Evolutionary conservation across 2,113 vertebrate genomes (phyloP).

Genomic region (Anarhynchus alexandrinus): DNA sequence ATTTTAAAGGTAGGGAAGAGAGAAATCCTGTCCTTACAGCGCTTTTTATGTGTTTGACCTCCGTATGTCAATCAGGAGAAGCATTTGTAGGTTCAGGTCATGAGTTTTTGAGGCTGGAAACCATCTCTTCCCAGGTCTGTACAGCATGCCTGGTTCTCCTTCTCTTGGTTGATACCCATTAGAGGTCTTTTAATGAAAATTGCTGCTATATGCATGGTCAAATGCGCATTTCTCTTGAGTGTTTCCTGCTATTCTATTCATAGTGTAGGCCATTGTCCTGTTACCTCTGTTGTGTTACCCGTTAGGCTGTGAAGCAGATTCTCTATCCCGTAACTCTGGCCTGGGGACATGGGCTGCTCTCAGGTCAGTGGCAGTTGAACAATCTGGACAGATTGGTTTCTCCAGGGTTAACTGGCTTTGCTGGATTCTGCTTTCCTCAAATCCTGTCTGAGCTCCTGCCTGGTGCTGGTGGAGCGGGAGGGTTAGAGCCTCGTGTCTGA

Average conservation of each 20-base stretch:
- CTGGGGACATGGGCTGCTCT: background rate
- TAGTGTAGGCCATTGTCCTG: background rate
- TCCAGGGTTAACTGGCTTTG: conserved; percentile 28
- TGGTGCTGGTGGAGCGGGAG: background rate
- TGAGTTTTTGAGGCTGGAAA: background rate
- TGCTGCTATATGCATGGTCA: fast-evolving
- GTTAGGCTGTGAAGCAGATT: background rate
- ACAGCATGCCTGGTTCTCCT: background rate
- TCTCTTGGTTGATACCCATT: background rate
- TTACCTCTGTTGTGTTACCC: background rate
- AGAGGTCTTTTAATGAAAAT: background rate
- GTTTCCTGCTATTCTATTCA: background rate
- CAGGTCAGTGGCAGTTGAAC: conserved; percentile 3
- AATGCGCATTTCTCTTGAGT: background rate
- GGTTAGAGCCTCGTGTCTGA: background rate
- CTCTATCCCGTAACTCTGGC: background rate
- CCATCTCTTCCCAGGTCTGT: background rate
- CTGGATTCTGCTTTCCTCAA: background rate
- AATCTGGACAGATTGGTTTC: conserved; percentile 26
- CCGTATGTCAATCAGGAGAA: background rate
- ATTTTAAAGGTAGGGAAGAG: background rate
- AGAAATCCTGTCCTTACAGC: background rate
- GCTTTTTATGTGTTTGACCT: background rate
- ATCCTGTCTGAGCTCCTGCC: background rate
- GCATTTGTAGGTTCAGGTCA: background rate